Evolutionary conservation across 2,113 vertebrate genomes (phyloP), one percentile per base, ranked within the genome.

Genomic region (Notothenia coriiceps): DNA sequence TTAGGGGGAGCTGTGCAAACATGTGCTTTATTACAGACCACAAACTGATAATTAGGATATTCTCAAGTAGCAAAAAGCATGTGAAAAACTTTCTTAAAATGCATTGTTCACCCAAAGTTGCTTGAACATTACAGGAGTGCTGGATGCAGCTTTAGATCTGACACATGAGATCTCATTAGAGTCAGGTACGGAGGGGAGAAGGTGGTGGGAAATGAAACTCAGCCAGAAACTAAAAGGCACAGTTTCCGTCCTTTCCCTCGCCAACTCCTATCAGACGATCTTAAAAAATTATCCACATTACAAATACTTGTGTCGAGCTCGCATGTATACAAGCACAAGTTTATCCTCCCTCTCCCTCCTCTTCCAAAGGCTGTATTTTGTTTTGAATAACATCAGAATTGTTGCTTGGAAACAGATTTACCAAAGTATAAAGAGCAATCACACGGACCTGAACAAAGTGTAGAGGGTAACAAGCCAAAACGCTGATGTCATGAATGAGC

Each of bases 371-470:
- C 14, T 70, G 15, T 90, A 81, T 89, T 92, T 90, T 90, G 83
- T 89, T 92, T 90, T 90, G 83, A 71, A 88, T 74, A 91, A 90
- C 87, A 90, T 62, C 12, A 67, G 40, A 79, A 80, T 80, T 80
- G 88, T 89, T 92, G 87, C 88, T 68, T 52, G 44, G 90, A 86
- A 62, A 92, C 90, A 51, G 55, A 69, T 76, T 88, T 82, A 17
- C 72, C 68, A 44, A 25, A 29, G 29, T 72, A 66, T 63, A 67
- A 85, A 80, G 79, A 57, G 79, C 67, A 85, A 87, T 89, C 71
- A 77, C 76, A 77, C 49, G 12, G 61, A 84, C 79, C 56, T 61
- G 74, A 77, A 61, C 67, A 68, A 70, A 77, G 65, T 77, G 75
- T 71, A 88, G 69, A 86, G 72, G 69, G 70, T 62, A 69, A 49